Conservation (phyloP, 2,113 vertebrate species). For the Camelus bactrianus region DNA sequence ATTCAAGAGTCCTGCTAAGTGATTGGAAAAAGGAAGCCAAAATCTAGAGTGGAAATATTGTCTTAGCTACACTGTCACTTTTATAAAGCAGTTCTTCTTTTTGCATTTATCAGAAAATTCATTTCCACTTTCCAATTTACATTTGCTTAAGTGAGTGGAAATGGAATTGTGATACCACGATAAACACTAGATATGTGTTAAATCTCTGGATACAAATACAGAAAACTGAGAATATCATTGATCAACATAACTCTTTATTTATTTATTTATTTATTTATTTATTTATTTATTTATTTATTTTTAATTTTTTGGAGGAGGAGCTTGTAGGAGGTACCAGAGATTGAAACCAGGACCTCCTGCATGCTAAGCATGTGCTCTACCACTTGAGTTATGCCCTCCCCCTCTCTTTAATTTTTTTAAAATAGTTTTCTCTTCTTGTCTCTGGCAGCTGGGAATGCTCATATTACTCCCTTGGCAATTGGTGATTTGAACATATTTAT, state of each 20-base stretch:
- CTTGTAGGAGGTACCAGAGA: no score
- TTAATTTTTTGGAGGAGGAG: no score
- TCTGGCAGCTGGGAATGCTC: conserved; percentile 35
- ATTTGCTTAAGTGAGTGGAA: neutral
- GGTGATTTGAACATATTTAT: conserved; percentile 49
- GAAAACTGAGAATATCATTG: conserved; percentile 27
- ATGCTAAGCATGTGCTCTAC: no score
- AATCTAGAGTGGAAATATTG: neutral
- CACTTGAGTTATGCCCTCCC: no score
- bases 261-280: no score
- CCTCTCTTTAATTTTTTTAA: neutral
- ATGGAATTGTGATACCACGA: neutral
- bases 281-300: no score
- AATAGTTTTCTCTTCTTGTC: neutral
- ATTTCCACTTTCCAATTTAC: conserved; percentile 8
- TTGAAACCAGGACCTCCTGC: no score
- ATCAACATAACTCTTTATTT: neutral
- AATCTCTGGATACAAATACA: neutral
- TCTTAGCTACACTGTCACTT: neutral
- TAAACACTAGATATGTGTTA: conserved; percentile 32
- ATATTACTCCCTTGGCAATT: conserved; percentile 4
- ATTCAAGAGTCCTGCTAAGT: conserved; percentile 23
- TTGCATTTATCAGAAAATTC: conserved; percentile 32
- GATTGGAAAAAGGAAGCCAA: conserved; percentile 30
- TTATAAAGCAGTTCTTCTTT: conserved; percentile 19